Percentiles rank a stretch among this genome's conserved stretches.
These are phyloP conservation scores for Scaptomyza pallida DNA, from an alignment of 1,140 invertebrate species.

Conservation along the genomic window DNA sequence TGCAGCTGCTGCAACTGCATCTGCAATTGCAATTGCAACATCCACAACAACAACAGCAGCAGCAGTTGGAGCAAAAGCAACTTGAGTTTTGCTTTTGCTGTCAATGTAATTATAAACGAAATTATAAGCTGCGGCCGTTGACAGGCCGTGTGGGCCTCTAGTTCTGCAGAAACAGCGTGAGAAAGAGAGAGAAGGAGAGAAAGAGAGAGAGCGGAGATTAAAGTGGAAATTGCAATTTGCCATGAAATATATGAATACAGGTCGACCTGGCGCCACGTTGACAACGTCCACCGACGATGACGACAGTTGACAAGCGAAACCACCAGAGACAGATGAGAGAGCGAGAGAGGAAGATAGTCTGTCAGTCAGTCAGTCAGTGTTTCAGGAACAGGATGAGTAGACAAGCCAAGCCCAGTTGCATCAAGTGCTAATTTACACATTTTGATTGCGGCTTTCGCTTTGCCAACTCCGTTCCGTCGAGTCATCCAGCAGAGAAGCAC, in stretches of 20 bases:
- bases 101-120: slow-evolving; percentile 80
- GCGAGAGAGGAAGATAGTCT: neutral
- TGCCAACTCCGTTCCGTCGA: slow-evolving; percentile 26
- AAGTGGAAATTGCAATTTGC: slow-evolving; percentile 76
- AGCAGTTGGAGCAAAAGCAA: slow-evolving; percentile 18
- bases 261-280: neutral
- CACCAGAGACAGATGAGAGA: neutral
- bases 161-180: no score
- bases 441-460: slow-evolving; percentile 68
- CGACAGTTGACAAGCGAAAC: slow-evolving; percentile 20
- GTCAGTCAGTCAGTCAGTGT: slow-evolving; percentile 1
- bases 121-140: slow-evolving; percentile 73
- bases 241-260: slow-evolving; percentile 54
- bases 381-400: slow-evolving; percentile 4
- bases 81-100: slow-evolving; percentile 55
- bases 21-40: slow-evolving; percentile 16
- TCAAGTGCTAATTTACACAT: slow-evolving; percentile 79
- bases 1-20: slow-evolving; percentile 8
- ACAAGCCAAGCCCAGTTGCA: slow-evolving; percentile 55
- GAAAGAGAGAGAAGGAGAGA: slow-evolving; percentile 12
- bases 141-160: slow-evolving; percentile 10
- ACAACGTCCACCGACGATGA: slow-evolving; percentile 15
- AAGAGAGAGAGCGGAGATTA: slow-evolving; percentile 62
- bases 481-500: slow-evolving; percentile 18
- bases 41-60: neutral